Evolutionary conservation across 2,113 vertebrate genomes (phyloP).

Genomic region (Oxyura jamaicensis): DNA sequence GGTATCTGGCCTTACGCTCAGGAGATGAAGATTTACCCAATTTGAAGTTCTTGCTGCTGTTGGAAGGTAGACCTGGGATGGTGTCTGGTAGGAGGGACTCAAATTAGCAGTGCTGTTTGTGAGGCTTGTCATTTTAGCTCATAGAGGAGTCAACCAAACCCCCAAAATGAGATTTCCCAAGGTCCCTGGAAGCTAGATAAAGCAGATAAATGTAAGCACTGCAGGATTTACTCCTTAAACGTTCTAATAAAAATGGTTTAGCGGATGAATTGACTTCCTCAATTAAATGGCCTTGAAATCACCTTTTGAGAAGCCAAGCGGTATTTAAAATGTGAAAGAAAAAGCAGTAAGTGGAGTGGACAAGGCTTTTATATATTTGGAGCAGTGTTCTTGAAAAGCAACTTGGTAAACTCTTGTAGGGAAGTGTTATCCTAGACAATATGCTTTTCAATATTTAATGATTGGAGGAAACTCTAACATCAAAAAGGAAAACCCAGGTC

Average conservation of each 20-base stretch:
- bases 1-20: fast-evolving
- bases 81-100: not conserved
- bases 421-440: not conserved
- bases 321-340: not conserved
- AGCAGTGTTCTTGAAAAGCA: not conserved
- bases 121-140: not conserved
- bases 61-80: not conserved
- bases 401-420: not conserved
- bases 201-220: not conserved
- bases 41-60: not conserved
- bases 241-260: slow-evolving; percentile 34
- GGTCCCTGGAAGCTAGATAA: not conserved
- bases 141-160: not conserved
- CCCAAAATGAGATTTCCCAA: not conserved
- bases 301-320: not conserved
- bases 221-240: slow-evolving; percentile 32
- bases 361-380: not conserved
- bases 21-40: not conserved
- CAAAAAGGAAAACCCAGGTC: not conserved
- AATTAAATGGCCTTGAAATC: slow-evolving; percentile 38
- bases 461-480: not conserved
- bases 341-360: not conserved
- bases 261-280: slow-evolving; percentile 23
- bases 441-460: not conserved
- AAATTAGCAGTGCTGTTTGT: fast-evolving